Evolutionary conservation across 2,113 vertebrate species (phyloP), one percentile per base, ranked within the genome.

Genomic region (Sapayoa aenigma): DNA sequence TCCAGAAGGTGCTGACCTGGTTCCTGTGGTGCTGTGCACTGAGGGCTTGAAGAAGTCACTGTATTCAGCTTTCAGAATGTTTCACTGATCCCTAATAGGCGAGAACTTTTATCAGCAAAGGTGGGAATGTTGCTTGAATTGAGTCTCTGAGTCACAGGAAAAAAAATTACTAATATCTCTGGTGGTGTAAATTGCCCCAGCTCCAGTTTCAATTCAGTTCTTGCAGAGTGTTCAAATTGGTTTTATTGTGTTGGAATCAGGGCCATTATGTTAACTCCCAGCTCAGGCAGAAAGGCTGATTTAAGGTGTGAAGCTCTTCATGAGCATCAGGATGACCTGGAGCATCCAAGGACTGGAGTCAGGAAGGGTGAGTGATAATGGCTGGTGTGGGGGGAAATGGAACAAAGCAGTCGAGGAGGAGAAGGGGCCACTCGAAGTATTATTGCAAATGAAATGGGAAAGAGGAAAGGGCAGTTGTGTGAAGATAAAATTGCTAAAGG

Each of bases 111-210:
- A 68, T 58, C 90, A 75, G 82, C 79, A 60, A 59, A 90, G 63
- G 75, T 28, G 49, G 90, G 52, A 52, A 37, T 21, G 60, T 6
- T 72, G 65, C 92, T 80, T 56, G 82, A 91, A 93, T 55, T n/a
- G 72, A 85, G 67, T 37, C 15, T 42, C 63, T 50, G 71, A 91
- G 75, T 76, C 66, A 71, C 1, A 80, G 72, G 24, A 18, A 44
- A 67, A 88, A 37, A 78, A 65, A 22, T 39, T 9, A 12, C 74
- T 74, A 15, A 35, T 89, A 71, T 52, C 75, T 73, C 49, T 69
- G 76, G 72, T 60, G 73, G 79, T 89, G 85, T 68, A 81, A 92
- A 92, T 84, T 92, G 88, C 79, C 52, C 31, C 76, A 41, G 79
- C 80, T 62, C 65, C 87, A 28, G 68, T 72, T 86, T 67, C 87